Conservation (phyloP, 2,113 vertebrate species). For the Leucosticte australis region DNA sequence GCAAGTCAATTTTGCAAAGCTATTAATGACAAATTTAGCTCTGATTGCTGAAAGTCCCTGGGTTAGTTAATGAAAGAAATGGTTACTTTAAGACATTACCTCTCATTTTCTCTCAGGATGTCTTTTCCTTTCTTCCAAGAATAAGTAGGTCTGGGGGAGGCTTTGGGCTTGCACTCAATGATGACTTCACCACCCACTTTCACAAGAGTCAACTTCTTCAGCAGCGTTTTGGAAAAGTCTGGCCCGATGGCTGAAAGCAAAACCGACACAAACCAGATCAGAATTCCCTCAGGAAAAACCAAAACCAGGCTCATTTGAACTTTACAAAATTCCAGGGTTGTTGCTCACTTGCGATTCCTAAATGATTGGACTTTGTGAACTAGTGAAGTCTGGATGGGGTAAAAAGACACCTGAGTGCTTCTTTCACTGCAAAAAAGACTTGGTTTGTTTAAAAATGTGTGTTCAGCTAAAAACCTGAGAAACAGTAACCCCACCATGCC, state of each 20-base stretch:
- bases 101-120: conserved; percentile 81
- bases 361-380: not conserved
- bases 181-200: conserved; percentile 90
- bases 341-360: not conserved
- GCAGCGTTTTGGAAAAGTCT: conserved; percentile 88
- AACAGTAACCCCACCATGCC: not conserved
- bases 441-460: not conserved
- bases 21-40: conserved; percentile 40
- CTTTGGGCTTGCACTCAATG: conserved; percentile 94
- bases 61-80: conserved; percentile 34
- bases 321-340: not conserved
- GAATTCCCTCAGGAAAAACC: not conserved
- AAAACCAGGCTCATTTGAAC: not conserved
- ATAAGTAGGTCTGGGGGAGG: conserved; percentile 90
- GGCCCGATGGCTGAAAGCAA: conserved; percentile 86
- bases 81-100: conserved; percentile 75
- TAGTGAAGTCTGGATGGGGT: not conserved
- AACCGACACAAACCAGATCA: not conserved
- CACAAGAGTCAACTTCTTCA: conserved; percentile 88
- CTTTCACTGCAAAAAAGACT: not conserved
- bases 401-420: not conserved
- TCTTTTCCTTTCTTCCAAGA: conserved; percentile 92
- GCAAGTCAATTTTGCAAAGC: conserved; percentile 33
- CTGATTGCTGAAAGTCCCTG: conserved; percentile 1
- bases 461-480: not conserved